phyloP scores from a whole-genome alignment of 2,888 invertebrate genomes.

The Hydraecia micacea region DNA sequence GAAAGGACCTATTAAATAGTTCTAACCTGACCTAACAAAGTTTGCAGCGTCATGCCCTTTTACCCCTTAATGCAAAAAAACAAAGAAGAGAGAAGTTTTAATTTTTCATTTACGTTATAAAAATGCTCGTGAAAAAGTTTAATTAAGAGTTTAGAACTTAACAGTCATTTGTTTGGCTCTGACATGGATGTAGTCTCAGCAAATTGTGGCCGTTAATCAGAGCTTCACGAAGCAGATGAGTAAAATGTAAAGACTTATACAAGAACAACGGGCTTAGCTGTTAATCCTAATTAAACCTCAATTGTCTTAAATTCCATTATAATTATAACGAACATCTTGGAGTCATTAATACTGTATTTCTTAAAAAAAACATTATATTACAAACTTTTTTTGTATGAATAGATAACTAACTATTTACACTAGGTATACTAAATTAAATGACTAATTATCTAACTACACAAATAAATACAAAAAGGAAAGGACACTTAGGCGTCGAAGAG shows the following conservation, averaged over 20 bases:
- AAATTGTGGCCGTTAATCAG: constrained; percentile 44
- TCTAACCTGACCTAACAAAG: neutral
- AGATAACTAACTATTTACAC: neutral
- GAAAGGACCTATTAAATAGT: neutral
- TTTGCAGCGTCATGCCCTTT: neutral
- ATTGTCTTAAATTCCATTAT: constrained; percentile 26
- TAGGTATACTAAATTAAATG: too few relatives aligned
- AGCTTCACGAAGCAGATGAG: constrained; percentile 22
- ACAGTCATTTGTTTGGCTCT: constrained; percentile 31
- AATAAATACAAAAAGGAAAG: too few relatives aligned
- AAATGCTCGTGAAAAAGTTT: constrained; percentile 20
- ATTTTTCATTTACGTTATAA: neutral
- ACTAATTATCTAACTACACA: neutral
- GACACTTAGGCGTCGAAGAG: neutral
- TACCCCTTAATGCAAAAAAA: neutral
- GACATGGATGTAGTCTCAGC: constrained; percentile 39
- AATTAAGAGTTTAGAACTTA: constrained; percentile 43
- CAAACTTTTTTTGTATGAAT: neutral
- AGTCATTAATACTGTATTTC: neutral
- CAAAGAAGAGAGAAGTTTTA: neutral
- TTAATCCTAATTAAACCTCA: constrained; percentile 28
- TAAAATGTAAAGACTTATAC: constrained; percentile 34
- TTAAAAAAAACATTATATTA: neutral
- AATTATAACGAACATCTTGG: neutral
- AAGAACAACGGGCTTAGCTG: constrained; percentile 4